A percentile compares a stretch with the other conserved stretches of the same genome.
These are phyloP conservation scores for Synanceia verrucosa DNA, from an alignment of 2,797 vertebrate genomes.

Conservation along the genomic window DNA sequence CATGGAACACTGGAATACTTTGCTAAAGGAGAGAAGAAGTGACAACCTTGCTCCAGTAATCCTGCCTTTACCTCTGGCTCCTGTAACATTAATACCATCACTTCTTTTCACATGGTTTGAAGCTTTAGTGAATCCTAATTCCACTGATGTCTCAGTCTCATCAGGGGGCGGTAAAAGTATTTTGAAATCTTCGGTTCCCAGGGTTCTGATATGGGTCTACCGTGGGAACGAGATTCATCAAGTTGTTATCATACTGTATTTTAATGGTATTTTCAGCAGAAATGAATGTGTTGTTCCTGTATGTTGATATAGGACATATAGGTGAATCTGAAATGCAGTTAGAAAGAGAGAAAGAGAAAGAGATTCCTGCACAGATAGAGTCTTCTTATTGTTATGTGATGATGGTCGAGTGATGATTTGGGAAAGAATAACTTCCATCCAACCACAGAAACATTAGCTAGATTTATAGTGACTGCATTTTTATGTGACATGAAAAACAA, in stretches of 20 bases:
- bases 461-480: background rate
- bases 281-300: background rate
- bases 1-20: no score
- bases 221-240: conserved; percentile 32
- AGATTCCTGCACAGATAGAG: background rate
- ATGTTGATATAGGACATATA: background rate
- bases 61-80: background rate
- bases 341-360: no score
- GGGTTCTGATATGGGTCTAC: background rate
- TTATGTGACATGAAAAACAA: background rate
- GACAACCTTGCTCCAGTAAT: background rate
- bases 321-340: background rate
- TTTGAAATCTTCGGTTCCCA: conserved; percentile 22
- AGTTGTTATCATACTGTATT: conserved; percentile 29
- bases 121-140: background rate
- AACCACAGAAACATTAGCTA: background rate
- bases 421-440: background rate
- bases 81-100: background rate
- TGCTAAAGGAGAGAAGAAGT: background rate
- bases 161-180: background rate
- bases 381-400: background rate
- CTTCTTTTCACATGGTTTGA: background rate
- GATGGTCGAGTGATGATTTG: background rate
- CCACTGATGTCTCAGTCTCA: conserved; percentile 12
- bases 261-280: conserved; percentile 5